Evolutionary conservation across 92 coral and sea anemone genomes (phyloP).

Genomic region (Pocillopora meandrina): DNA sequence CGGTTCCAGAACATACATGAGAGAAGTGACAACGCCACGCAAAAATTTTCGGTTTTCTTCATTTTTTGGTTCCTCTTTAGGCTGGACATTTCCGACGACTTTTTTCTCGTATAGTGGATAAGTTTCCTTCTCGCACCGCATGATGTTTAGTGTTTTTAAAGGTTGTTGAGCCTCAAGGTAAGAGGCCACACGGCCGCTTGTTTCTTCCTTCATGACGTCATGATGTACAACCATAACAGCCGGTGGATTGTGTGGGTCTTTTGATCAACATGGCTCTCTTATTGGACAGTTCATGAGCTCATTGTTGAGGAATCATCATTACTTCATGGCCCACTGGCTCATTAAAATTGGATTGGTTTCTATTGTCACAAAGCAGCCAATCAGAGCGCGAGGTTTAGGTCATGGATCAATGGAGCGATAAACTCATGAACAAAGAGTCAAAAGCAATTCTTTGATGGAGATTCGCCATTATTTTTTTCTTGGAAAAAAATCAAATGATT

Average conservation of each 20-base stretch:
- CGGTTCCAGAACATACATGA: constrained; percentile 86
- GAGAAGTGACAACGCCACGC: constrained; percentile 47
- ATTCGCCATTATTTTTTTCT: constrained; percentile 8
- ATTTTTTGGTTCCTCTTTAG: constrained; percentile 54
- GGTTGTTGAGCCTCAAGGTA: constrained; percentile 59
- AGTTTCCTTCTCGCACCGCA: constrained; percentile 71
- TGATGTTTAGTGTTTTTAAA: constrained; percentile 58
- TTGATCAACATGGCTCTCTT: constrained; percentile 67
- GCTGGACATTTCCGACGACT: constrained; percentile 50
- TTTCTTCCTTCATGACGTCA: constrained; percentile 79
- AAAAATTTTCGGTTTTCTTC: constrained; percentile 55
- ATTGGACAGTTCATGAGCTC: constrained; percentile 90
- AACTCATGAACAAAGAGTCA: constrained; percentile 14
- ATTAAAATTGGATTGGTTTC: constrained; percentile 73
- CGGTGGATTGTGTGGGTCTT: constrained; percentile 64
- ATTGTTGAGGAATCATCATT: constrained; percentile 90
- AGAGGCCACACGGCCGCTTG: constrained; percentile 56
- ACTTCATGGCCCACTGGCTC: constrained; percentile 87
- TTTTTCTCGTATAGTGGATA: constrained; percentile 78
- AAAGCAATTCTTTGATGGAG: not conserved
- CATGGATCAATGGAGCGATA: constrained; percentile 58
- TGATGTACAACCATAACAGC: constrained; percentile 51
- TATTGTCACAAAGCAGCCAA: constrained; percentile 59
- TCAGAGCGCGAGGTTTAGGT: constrained; percentile 42
- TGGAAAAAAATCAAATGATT: not conserved